Conservation (phyloP, 23 tunicate species). For the Oikopleura dioica region DNA sequence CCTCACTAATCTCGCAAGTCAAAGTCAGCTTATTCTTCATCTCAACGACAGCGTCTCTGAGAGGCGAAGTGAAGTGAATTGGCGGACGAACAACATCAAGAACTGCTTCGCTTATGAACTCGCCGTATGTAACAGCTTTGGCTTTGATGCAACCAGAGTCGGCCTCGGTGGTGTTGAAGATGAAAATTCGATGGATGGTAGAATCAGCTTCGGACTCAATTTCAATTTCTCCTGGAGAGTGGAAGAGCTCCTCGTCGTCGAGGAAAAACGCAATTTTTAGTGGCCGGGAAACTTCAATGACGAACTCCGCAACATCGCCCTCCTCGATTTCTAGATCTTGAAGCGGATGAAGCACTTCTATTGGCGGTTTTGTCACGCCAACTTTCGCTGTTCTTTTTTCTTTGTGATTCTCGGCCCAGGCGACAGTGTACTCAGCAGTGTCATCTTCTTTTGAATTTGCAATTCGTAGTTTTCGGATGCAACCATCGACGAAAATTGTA, state of each 20-base stretch:
- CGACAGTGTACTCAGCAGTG: background rate
- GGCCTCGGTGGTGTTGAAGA: background rate
- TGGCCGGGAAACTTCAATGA: background rate
- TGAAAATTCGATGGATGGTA: background rate
- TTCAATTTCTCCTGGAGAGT: conserved; percentile 3
- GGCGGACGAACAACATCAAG: conserved; percentile 2
- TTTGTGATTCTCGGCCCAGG: background rate
- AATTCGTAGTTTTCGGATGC: conserved; percentile 9
- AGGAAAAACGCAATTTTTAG: background rate
- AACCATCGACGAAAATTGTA: background rate
- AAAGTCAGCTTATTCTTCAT: background rate
- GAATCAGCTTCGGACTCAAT: background rate
- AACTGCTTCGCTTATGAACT: background rate
- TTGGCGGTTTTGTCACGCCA: conserved; percentile 2
- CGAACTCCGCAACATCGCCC: conserved; percentile 12
- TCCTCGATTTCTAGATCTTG: conserved; percentile 10
- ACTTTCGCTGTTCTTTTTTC: background rate
- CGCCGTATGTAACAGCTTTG: background rate
- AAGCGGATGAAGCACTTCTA: background rate
- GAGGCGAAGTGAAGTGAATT: background rate
- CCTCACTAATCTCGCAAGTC: background rate
- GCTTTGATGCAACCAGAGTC: background rate
- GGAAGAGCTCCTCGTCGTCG: background rate
- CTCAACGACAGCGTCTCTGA: conserved; percentile 1
- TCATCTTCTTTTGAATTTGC: background rate